phyloP scores from a whole-genome alignment of 2,888 invertebrate species.

The Pyrrhosoma nymphula region DNA sequence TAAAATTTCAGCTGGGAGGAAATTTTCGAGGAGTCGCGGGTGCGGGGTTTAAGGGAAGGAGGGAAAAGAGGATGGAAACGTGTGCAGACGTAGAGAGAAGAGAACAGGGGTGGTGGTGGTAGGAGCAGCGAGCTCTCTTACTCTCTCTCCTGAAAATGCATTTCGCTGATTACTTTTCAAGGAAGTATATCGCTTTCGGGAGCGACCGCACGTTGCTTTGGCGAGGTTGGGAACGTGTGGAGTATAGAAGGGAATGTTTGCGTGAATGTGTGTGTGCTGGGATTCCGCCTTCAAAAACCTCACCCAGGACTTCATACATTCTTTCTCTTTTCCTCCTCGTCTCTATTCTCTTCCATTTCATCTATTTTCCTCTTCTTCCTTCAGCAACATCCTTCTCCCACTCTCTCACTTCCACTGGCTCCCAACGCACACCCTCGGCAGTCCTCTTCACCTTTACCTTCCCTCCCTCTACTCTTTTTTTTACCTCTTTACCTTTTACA shows the following conservation, averaged over 20 bases:
- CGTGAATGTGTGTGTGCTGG: background rate
- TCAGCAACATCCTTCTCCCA: background rate
- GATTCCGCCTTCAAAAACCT: conserved; percentile 39
- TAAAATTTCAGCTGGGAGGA: background rate
- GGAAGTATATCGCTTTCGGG: conserved; percentile 61
- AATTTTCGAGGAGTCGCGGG: too few species aligned
- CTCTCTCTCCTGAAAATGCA: conserved; percentile 36
- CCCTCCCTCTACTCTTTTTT: background rate
- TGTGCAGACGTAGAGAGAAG: background rate
- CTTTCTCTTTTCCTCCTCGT: background rate
- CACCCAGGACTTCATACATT: background rate
- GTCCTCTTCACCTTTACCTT: too few species aligned
- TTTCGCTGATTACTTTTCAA: conserved; percentile 66
- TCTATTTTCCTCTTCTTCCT: background rate
- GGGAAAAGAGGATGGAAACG: background rate
- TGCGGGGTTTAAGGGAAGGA: background rate
- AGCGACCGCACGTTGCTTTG: background rate
- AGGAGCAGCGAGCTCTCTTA: background rate
- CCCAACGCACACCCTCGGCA: too few species aligned
- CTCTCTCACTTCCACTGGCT: too few species aligned
- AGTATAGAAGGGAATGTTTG: background rate
- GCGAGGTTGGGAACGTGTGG: background rate
- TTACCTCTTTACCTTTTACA: too few species aligned
- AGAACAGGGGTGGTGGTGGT: background rate
- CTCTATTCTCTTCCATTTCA: background rate